These are phyloP conservation scores for Synergus umbraculus DNA, from an alignment of 2,888 invertebrate genomes.

Conservation along the genomic window DNA sequence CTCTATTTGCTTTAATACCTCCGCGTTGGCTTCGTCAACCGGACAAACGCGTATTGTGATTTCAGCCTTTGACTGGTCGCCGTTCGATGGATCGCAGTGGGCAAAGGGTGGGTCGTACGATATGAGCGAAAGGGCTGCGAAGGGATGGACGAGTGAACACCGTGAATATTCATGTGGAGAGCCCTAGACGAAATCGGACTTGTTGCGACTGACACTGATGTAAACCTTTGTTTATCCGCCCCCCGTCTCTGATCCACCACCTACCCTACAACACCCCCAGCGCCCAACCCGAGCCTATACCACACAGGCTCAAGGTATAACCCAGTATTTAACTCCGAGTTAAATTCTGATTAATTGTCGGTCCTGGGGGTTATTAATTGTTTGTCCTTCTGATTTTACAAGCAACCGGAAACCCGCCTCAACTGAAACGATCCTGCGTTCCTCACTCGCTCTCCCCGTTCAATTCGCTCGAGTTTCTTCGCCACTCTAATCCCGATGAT, in stretches of 20 bases:
- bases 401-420: conserved; percentile 57
- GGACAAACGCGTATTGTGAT: conserved; percentile 77
- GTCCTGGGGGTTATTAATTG: conserved; percentile 72
- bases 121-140: conserved; percentile 58
- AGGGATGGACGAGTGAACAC: conserved; percentile 64
- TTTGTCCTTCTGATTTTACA: conserved; percentile 75
- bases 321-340: conserved; percentile 71
- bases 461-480: conserved; percentile 43
- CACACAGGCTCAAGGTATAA: conserved; percentile 37
- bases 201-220: conserved; percentile 78
- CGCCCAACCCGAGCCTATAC: conserved; percentile 22
- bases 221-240: conserved; percentile 75
- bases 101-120: conserved; percentile 48
- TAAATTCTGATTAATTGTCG: conserved; percentile 76
- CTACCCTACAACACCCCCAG: conserved; percentile 48
- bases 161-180: conserved; percentile 65
- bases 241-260: conserved; percentile 54
- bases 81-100: conserved; percentile 57
- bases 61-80: conserved; percentile 74
- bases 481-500: conserved; percentile 74
- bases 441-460: conserved; percentile 46
- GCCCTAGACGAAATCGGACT: conserved; percentile 74
- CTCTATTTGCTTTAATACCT: conserved; percentile 71
- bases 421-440: conserved; percentile 49
- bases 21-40: conserved; percentile 72